These are phyloP conservation scores for Gouania willdenowi DNA, from an alignment of 2,797 vertebrate species.

Conservation along the genomic window DNA sequence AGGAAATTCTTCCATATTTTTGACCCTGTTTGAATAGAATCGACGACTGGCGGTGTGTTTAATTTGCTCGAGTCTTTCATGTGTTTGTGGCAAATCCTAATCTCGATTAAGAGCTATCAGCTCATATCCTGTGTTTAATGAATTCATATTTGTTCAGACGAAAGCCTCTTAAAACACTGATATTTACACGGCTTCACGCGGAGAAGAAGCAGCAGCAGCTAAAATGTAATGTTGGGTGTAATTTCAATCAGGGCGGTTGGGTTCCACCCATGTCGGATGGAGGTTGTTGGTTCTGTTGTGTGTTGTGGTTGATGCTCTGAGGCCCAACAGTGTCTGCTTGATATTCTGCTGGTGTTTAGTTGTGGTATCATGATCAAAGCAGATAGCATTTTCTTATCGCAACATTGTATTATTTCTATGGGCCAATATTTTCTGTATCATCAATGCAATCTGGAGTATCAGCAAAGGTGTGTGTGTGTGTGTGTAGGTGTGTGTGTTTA, in stretches of 20 bases:
- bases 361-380: constrained; percentile 57
- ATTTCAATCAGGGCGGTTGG: constrained; percentile 25
- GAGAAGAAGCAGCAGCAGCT: too few relatives aligned
- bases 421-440: constrained; percentile 76
- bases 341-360: constrained; percentile 62
- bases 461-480: constrained; percentile 32
- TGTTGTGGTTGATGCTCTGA: constrained; percentile 45
- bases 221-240: too few relatives aligned
- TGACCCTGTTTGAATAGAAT: constrained; percentile 61
- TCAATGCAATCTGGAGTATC: constrained; percentile 75
- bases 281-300: constrained; percentile 38
- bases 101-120: constrained; percentile 65
- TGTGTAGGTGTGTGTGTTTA: constrained; percentile 41
- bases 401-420: constrained; percentile 78
- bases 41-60: constrained; percentile 42
- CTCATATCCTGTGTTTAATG: constrained; percentile 71
- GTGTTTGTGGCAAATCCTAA: constrained; percentile 65
- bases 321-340: constrained; percentile 57
- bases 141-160: constrained; percentile 59
- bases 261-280: constrained; percentile 27
- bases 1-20: constrained; percentile 43
- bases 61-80: constrained; percentile 46
- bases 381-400: constrained; percentile 64
- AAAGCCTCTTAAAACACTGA: constrained; percentile 63
- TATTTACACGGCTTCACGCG: constrained; percentile 49